These are phyloP conservation scores for Galaxias olidus DNA, from an alignment of 2,797 vertebrate species.

Conservation along the genomic window DNA sequence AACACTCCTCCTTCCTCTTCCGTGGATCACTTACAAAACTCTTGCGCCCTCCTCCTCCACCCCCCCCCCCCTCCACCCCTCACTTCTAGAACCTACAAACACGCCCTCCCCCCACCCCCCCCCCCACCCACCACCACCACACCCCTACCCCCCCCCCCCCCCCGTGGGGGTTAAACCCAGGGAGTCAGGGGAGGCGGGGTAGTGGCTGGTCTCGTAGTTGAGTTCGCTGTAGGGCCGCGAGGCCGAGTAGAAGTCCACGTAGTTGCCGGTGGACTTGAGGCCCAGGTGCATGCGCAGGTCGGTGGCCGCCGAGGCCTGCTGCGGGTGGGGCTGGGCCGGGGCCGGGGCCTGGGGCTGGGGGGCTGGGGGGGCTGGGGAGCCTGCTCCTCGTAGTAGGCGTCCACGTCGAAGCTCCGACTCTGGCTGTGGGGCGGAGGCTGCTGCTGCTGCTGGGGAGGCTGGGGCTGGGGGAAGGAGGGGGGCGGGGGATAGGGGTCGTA, in stretches of 20 bases:
- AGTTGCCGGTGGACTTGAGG: conserved; percentile 98
- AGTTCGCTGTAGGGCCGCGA: conserved; percentile 98
- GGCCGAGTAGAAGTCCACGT: conserved; percentile 98
- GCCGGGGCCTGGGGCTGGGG: conserved; percentile 78
- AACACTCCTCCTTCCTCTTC: too few species aligned
- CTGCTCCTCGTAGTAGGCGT: conserved; percentile 64
- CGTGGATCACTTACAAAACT: too few species aligned
- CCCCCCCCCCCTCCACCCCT: not conserved
- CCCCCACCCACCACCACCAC: not conserved
- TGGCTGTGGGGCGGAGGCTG: conserved; percentile 71
- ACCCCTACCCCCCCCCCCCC: not conserved
- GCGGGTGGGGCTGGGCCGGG: conserved; percentile 82
- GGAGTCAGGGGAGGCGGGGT: conserved; percentile 96
- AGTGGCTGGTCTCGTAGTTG: conserved; percentile 99
- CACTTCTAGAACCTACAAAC: not conserved
- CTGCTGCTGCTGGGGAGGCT: conserved; percentile 60
- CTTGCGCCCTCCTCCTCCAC: too few species aligned
- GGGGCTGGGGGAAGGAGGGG: conserved; percentile 71
- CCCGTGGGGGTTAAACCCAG: conserved; percentile 85
- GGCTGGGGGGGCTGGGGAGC: conserved; percentile 45
- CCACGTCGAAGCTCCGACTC: conserved; percentile 68
- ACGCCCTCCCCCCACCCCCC: not conserved
- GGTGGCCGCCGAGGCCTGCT: conserved; percentile 68
- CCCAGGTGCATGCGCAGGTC: conserved; percentile 99
- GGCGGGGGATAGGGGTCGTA: conserved; percentile 74